Conservation (phyloP, 1,140 invertebrate species). For the Drosophila athabasca region DNA sequence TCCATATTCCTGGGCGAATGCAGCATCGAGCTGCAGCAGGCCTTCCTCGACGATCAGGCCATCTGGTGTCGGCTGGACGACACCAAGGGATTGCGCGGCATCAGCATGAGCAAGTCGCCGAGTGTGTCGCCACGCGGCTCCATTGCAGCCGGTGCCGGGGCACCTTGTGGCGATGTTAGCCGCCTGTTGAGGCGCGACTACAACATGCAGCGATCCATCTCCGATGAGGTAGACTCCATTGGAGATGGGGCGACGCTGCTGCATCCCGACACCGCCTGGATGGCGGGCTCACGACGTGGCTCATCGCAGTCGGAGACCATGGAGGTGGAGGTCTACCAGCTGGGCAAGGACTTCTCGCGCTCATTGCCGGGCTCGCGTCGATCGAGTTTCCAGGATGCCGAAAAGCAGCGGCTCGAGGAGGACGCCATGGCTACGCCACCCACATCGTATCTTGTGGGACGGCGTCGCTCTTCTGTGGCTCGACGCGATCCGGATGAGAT, state of each 20-base stretch:
- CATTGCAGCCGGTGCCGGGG: slow-evolving; percentile 85
- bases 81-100: slow-evolving; percentile 87
- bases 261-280: slow-evolving; percentile 93
- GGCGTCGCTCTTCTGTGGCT: slow-evolving; percentile 90
- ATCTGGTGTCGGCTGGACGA: slow-evolving; percentile 95
- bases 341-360: slow-evolving; percentile 92
- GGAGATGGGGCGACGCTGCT: slow-evolving; percentile 89
- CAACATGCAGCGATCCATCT: slow-evolving; percentile 88
- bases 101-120: slow-evolving; percentile 86
- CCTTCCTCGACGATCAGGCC: slow-evolving; percentile 92
- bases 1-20: slow-evolving; percentile 93
- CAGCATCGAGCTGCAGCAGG: slow-evolving; percentile 90
- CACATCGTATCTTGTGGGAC: slow-evolving; percentile 86
- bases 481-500: slow-evolving; percentile 92
- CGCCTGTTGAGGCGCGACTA: slow-evolving; percentile 87
- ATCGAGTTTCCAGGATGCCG: slow-evolving; percentile 91
- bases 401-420: slow-evolving; percentile 84
- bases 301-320: slow-evolving; percentile 93
- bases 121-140: slow-evolving; percentile 92
- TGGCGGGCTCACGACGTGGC: slow-evolving; percentile 89
- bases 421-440: slow-evolving; percentile 85
- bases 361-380: slow-evolving; percentile 92
- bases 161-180: slow-evolving; percentile 84
- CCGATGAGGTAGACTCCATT: slow-evolving; percentile 90
- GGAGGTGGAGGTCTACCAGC: slow-evolving; percentile 93